phyloP scores from a whole-genome alignment of 2,888 invertebrate genomes.

The Tridacna gigas region DNA sequence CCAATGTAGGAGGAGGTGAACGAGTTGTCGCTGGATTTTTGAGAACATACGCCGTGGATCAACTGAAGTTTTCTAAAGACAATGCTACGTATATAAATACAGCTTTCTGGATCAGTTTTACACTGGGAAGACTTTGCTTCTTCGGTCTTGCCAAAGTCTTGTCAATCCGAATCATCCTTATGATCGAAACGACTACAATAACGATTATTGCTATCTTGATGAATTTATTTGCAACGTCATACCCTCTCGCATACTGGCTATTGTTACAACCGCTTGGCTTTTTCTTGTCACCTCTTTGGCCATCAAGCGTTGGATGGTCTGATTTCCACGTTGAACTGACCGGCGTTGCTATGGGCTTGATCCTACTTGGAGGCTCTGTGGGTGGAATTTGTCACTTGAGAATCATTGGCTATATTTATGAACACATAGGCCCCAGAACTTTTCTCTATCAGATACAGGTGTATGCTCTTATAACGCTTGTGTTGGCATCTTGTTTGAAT shows the following conservation, averaged over 20 bases:
- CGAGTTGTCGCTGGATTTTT: slow-evolving; percentile 72
- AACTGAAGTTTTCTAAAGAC: slow-evolving; percentile 60
- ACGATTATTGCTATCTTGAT: slow-evolving; percentile 58
- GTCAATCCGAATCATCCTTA: slow-evolving; percentile 61
- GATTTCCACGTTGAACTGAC: slow-evolving; percentile 72
- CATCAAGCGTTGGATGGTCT: slow-evolving; percentile 71
- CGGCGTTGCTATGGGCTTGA: slow-evolving; percentile 66
- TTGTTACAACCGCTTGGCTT: slow-evolving; percentile 66
- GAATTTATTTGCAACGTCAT: slow-evolving; percentile 62
- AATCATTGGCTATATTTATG: slow-evolving; percentile 70
- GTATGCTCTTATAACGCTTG: slow-evolving; percentile 53
- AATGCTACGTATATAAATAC: slow-evolving; percentile 70
- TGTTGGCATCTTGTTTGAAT: slow-evolving; percentile 51
- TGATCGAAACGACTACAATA: slow-evolving; percentile 63
- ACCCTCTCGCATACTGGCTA: slow-evolving; percentile 65
- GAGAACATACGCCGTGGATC: slow-evolving; percentile 71
- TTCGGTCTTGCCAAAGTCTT: slow-evolving; percentile 65
- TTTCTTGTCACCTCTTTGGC: slow-evolving; percentile 69
- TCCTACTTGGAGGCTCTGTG: slow-evolving; percentile 65
- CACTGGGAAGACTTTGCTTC: slow-evolving; percentile 65
- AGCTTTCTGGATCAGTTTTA: slow-evolving; percentile 73
- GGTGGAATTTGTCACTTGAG: slow-evolving; percentile 72
- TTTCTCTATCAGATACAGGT: slow-evolving; percentile 69
- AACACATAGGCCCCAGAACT: slow-evolving; percentile 63
- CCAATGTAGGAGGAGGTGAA: slow-evolving; percentile 70